Base-by-base conservation (phyloP, 1,140 invertebrate genomes). In the Mercenaria mercenaria region DNA sequence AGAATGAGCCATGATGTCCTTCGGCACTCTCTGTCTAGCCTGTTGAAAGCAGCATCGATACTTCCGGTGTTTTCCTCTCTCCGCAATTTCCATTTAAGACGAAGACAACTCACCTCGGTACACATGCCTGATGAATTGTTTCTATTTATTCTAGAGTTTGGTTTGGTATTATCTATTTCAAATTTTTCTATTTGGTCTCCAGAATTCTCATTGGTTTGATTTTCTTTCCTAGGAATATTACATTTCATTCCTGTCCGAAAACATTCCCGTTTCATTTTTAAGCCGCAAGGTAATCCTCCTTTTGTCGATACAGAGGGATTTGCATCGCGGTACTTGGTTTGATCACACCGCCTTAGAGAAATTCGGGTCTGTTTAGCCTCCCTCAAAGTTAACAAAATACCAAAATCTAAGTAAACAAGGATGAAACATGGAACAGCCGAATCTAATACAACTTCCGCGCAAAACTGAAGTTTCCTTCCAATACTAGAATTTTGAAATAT, bases 1-100 rank as follows among this genome's bases (percentile, higher is more conserved):
- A 87, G 39, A 26, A 87, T 87, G 1, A 87, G 47, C 29, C 84
- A 61, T 0, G 84, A 87, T n/a, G 84, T 87, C 32, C 84, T 23
- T 37, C 72, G 37, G n/a, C 69, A 39, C 15, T 76, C 84, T 29
- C 47, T 72, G 47, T 77, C 67, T 3, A 87, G 72, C 32, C 43
- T 87, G 0, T 87, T 72, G 77, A 77, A 56, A 3, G 69, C 84
- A n/a, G 69, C 39, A n/a, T 87, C 72, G 18, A 10, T 32, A 47
- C 84, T 77, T 32, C 20, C 20, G 2, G 18, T 52, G 37, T 34
- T 34, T 23, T 34, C 23, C 43, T 23, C 32, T 11, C n/a, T 34
- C 1, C 1, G 23, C 6, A 13, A 20, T 18, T 29, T 39, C 11
- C 13, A 37, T 37, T 23, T 32, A 4, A n/a, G 0, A 52, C 79